Evolutionary conservation across 2,888 invertebrate genomes (phyloP).

Genomic region (Muscina levida): DNA sequence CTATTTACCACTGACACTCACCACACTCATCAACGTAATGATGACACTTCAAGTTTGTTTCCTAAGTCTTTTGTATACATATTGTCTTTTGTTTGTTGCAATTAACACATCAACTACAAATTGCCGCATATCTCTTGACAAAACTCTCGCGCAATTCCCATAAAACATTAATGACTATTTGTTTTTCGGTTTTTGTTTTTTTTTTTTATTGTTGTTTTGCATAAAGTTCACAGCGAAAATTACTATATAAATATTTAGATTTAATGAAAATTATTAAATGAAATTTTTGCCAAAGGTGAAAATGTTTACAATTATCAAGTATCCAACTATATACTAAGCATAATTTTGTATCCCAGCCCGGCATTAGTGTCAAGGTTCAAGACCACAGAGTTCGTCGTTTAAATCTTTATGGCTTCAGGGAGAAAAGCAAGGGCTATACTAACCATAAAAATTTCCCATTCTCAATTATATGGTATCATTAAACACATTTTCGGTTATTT

Average conservation of each 20-base stretch:
- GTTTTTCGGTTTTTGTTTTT: neutral
- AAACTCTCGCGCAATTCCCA: constrained; percentile 28
- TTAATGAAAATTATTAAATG: neutral
- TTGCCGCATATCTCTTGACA: neutral
- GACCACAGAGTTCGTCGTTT: neutral
- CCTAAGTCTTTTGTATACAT: constrained; percentile 47
- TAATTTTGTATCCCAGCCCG: neutral
- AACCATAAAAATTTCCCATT: constrained; percentile 12
- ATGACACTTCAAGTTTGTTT: constrained; percentile 42
- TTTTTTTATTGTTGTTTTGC: neutral
- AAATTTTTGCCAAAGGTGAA: neutral
- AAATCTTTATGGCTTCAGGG: neutral
- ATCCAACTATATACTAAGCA: neutral
- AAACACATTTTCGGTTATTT: neutral
- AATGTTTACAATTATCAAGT: constrained; percentile 9
- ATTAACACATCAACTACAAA: neutral
- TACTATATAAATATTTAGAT: neutral
- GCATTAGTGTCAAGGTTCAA: constrained; percentile 1
- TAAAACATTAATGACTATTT: constrained; percentile 14
- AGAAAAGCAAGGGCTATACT: too few species aligned
- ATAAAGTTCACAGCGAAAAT: too few species aligned
- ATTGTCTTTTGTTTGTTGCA: neutral
- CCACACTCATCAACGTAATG: constrained; percentile 7
- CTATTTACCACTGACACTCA: too few species aligned
- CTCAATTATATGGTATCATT: neutral